Conservation (phyloP, 92 coral and sea anemone genomes). For the Actinernus sp. region DNA sequence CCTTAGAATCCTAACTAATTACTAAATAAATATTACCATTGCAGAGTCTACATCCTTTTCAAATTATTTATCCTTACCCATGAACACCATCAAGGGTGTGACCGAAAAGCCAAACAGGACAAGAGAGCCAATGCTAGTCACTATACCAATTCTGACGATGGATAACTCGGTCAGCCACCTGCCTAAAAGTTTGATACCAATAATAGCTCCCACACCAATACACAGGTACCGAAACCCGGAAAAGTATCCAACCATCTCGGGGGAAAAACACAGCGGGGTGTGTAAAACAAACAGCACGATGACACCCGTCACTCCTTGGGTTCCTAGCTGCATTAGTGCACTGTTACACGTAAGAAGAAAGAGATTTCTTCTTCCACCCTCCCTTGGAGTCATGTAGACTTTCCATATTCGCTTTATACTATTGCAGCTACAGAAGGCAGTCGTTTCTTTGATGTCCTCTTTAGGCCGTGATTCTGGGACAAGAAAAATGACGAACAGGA, state of each 20-base stretch:
- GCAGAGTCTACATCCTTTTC: too few species aligned
- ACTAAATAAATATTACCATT: too few species aligned
- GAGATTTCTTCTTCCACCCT: constrained; percentile 53
- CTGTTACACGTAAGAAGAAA: constrained; percentile 53
- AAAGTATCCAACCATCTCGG: constrained; percentile 71
- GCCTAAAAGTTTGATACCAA: constrained; percentile 70
- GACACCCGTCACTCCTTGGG: constrained; percentile 46
- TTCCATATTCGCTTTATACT: constrained; percentile 51
- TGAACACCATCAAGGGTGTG: constrained; percentile 29
- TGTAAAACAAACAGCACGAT: constrained; percentile 61
- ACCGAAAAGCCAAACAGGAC: constrained; percentile 57
- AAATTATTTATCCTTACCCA: constrained; percentile 57
- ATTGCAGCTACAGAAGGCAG: constrained; percentile 34
- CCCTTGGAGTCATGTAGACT: constrained; percentile 51
- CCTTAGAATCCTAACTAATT: too few species aligned
- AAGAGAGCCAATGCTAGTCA: constrained; percentile 32
- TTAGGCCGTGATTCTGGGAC: constrained; percentile 74
- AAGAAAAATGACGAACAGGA: constrained; percentile 42
- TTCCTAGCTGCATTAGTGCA: constrained; percentile 13
- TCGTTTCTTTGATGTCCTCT: constrained; percentile 1
- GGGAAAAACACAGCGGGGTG: constrained; percentile 78
- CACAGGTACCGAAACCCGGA: constrained; percentile 48
- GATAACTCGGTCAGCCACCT: constrained; percentile 55
- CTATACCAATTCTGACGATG: constrained; percentile 56
- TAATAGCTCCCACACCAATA: constrained; percentile 70